phyloP scores from a whole-genome alignment of 2,113 vertebrate species.

The Bucco capensis region DNA sequence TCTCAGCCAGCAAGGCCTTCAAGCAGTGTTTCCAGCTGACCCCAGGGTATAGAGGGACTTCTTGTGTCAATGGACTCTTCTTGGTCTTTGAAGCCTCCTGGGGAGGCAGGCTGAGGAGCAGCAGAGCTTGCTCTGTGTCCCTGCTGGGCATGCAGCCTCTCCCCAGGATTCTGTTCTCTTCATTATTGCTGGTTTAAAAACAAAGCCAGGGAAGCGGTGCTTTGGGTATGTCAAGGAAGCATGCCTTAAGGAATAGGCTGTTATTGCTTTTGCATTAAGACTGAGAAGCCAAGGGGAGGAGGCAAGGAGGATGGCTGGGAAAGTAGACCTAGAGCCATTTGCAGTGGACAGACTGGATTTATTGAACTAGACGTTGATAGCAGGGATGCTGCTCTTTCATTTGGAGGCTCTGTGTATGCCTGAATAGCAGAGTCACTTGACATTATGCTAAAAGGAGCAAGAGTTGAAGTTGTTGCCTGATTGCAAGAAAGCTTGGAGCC shows the following conservation, averaged over 20 bases:
- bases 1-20: not conserved
- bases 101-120: not conserved
- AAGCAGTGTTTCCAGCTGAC: not conserved
- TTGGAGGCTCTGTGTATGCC: not conserved
- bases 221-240: not conserved
- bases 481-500: not conserved
- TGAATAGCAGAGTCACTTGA: conserved; percentile 17
- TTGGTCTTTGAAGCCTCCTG: not conserved
- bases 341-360: not conserved
- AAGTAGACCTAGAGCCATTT: not conserved
- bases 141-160: not conserved
- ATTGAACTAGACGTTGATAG: not conserved
- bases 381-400: conserved; percentile 26
- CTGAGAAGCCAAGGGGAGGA: not conserved
- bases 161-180: not conserved
- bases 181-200: not conserved
- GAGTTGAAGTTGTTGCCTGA: not conserved
- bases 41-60: not conserved
- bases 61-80: not conserved
- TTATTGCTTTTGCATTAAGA: not conserved
- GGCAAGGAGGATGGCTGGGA: not conserved
- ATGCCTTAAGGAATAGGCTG: not conserved
- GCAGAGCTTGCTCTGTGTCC: not conserved
- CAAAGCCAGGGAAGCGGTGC: not conserved
- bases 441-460: not conserved